phyloP scores from a whole-genome alignment of 2,888 invertebrate species.

The Netelia melanura region DNA sequence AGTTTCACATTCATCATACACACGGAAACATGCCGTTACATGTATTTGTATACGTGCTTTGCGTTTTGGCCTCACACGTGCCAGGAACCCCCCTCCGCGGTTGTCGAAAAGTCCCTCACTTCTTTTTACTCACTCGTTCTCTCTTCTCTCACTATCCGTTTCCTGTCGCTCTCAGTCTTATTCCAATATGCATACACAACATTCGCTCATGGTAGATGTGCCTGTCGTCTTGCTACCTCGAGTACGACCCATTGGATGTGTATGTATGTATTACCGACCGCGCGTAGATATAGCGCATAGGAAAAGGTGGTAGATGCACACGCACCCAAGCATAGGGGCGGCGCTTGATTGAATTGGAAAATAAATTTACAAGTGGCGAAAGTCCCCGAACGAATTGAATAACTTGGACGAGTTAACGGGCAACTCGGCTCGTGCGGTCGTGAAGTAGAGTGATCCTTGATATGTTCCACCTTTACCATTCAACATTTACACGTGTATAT shows the following conservation, averaged over 20 bases:
- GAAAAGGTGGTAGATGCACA: constrained; percentile 59
- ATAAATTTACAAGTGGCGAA: constrained; percentile 77
- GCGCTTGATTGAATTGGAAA: constrained; percentile 77
- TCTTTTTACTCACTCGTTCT: constrained; percentile 25
- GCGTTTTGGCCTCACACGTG: constrained; percentile 65
- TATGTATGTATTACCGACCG: constrained; percentile 40
- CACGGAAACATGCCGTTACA: not conserved
- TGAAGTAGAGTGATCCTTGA: constrained; percentile 43
- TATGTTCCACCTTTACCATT: constrained; percentile 25
- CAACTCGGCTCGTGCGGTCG: constrained; percentile 66
- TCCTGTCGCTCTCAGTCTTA: constrained; percentile 51
- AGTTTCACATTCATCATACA: constrained; percentile 51
- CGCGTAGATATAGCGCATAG: constrained; percentile 37
- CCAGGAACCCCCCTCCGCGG: constrained; percentile 38
- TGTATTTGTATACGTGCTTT: constrained; percentile 18
- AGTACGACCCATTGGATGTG: constrained; percentile 6
- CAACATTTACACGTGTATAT: constrained; percentile 15
- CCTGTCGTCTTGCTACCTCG: constrained; percentile 36
- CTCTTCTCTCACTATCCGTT: constrained; percentile 37
- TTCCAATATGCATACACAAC: constrained; percentile 12
- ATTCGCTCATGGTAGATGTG: constrained; percentile 19
- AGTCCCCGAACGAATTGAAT: constrained; percentile 74
- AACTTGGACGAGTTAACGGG: constrained; percentile 76
- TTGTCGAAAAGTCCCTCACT: constrained; percentile 46
- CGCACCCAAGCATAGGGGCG: constrained; percentile 62